These are phyloP conservation scores for Xyrichtys novacula DNA, from an alignment of 2,797 vertebrate species.

Conservation along the genomic window DNA sequence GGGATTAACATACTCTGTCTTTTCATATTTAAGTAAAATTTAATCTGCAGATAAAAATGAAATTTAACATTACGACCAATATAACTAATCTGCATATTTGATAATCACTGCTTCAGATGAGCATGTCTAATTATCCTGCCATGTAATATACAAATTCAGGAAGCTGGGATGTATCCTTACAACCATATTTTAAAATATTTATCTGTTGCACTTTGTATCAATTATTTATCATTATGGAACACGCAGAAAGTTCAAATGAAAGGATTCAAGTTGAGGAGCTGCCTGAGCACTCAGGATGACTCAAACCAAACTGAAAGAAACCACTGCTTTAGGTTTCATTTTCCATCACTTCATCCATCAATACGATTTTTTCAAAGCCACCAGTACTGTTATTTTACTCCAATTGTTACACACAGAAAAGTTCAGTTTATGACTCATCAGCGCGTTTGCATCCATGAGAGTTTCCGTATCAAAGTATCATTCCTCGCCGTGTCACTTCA, in stretches of 20 bases:
- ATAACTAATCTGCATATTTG: neutral
- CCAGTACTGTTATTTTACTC: neutral
- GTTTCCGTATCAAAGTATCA: constrained; percentile 29
- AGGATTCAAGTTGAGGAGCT: constrained; percentile 72
- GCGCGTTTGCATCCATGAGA: constrained; percentile 7
- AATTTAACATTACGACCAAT: neutral
- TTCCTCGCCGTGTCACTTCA: constrained; percentile 45
- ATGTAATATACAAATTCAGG: constrained; percentile 59
- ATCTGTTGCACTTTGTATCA: constrained; percentile 81
- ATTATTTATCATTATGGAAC: constrained; percentile 75
- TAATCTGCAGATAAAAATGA: neutral
- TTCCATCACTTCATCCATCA: neutral
- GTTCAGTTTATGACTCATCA: neutral
- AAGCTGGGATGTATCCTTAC: constrained; percentile 73
- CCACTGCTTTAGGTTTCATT: constrained; percentile 9
- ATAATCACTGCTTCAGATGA: constrained; percentile 31
- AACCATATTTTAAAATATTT: constrained; percentile 82
- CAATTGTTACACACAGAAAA: too few species aligned
- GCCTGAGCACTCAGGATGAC: constrained; percentile 56
- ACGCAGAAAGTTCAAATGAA: constrained; percentile 76
- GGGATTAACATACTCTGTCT: constrained; percentile 26
- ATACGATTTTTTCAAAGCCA: neutral
- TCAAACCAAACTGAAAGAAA: constrained; percentile 26
- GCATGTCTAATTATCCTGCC: constrained; percentile 49
- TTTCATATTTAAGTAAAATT: neutral